A percentile compares a stretch with the other conserved stretches of the same genome.
phyloP scores from a whole-genome alignment of 2,888 invertebrate genomes.

The Drosophila siamana region DNA sequence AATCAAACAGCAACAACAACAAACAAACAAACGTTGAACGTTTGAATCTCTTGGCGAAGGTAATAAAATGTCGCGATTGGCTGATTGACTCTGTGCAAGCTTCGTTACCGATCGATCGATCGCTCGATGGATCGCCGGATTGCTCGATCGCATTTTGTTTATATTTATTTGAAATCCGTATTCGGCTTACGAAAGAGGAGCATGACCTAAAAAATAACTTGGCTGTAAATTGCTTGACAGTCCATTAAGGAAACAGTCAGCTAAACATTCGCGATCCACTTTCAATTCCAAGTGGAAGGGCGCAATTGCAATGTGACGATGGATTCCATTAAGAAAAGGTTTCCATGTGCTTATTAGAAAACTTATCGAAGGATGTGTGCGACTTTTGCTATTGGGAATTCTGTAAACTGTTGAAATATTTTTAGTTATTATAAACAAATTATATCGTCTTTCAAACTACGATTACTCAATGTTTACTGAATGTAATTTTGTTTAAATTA shows the following conservation, averaged over 20 bases:
- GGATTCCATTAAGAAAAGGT: background rate
- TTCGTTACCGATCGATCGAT: slow-evolving; percentile 13
- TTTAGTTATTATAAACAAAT: background rate
- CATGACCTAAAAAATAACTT: slow-evolving; percentile 60
- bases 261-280: slow-evolving; percentile 1
- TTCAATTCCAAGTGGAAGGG: slow-evolving; percentile 6
- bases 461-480: too few species aligned
- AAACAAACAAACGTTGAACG: slow-evolving; percentile 19
- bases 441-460: too few species aligned
- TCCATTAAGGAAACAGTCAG: slow-evolving; percentile 8
- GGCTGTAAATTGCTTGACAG: slow-evolving; percentile 27
- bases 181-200: slow-evolving; percentile 51
- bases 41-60: slow-evolving; percentile 28
- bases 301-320: background rate
- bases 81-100: slow-evolving; percentile 59
- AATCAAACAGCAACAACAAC: slow-evolving; percentile 24
- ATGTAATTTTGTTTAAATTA: too few species aligned
- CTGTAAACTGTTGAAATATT: background rate
- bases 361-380: too few species aligned
- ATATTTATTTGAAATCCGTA: slow-evolving; percentile 33
- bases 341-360: background rate
- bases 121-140: slow-evolving; percentile 23
- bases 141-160: slow-evolving; percentile 26
- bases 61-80: slow-evolving; percentile 79
- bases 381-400: background rate